Conservation (phyloP, 1,140 invertebrate species). For the Macrobrachium rosenbergii region DNA sequence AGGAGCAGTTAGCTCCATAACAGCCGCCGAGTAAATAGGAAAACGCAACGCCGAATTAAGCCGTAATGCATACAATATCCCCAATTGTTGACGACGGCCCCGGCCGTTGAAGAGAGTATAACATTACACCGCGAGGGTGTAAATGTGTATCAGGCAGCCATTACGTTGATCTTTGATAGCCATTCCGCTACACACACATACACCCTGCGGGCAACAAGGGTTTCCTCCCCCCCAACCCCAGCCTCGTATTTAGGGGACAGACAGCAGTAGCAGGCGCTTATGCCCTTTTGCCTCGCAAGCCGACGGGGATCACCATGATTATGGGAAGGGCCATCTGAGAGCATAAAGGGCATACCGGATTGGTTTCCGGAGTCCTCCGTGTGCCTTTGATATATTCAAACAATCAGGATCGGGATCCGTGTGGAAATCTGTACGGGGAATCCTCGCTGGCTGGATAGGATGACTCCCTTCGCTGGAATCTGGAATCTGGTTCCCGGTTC, state of each 20-base stretch:
- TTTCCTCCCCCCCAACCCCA: too few relatives aligned
- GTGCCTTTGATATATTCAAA: constrained; percentile 21
- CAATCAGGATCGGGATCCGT: constrained; percentile 1
- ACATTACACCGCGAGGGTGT: constrained; percentile 27
- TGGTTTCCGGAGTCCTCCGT: constrained; percentile 23
- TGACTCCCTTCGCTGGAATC: too few relatives aligned
- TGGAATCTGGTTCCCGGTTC: too few relatives aligned
- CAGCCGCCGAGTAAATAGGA: too few relatives aligned
- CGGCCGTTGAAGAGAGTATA: not conserved
- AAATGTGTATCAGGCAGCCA: constrained; percentile 43
- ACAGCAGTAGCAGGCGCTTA: not conserved
- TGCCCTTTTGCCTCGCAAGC: constrained; percentile 3
- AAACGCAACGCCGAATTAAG: too few relatives aligned
- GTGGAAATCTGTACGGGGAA: not conserved
- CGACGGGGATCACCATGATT: constrained; percentile 37
- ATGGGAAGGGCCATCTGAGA: constrained; percentile 39
- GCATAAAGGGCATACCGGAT: constrained; percentile 43
- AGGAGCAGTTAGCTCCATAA: too few relatives aligned
- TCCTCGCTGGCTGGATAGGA: too few relatives aligned
- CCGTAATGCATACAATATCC: too few relatives aligned
- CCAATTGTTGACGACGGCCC: not conserved
- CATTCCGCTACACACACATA: not conserved
- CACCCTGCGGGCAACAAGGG: constrained; percentile 20
- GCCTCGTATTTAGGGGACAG: too few relatives aligned
- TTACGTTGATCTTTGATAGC: constrained; percentile 40